Percentiles rank a stretch among this genome's conserved stretches.
Evolutionary conservation across 2,113 vertebrate genomes (phyloP).

Genomic region (Myrmecophaga tridactyla): DNA sequence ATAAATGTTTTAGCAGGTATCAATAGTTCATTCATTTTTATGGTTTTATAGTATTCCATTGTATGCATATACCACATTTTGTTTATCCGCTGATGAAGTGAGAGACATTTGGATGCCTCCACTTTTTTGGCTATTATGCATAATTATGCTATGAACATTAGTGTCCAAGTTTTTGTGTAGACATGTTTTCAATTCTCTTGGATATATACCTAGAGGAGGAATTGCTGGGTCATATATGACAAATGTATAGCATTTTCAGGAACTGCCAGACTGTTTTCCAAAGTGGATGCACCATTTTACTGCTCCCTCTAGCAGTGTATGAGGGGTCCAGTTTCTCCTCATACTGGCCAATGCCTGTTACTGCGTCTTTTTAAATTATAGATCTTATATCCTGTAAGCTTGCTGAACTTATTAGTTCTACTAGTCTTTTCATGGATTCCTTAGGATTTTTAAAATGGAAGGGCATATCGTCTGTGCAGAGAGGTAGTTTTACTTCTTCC

Average conservation of each 20-base stretch:
- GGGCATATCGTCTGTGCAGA: neutral
- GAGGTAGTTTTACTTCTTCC: neutral
- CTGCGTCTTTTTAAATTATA: neutral
- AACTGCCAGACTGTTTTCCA: neutral
- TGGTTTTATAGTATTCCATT: neutral
- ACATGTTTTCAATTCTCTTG: no score
- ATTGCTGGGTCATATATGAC: no score
- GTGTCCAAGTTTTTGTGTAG: neutral
- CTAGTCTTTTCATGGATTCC: neutral
- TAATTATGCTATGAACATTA: neutral
- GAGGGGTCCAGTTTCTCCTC: neutral
- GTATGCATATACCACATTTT: neutral
- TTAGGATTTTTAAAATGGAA: neutral
- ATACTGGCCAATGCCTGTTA: neutral
- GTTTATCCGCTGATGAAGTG: neutral
- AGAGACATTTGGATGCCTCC: neutral
- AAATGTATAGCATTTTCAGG: neutral
- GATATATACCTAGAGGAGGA: no score
- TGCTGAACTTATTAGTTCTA: neutral
- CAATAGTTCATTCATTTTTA: neutral
- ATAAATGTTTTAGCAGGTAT: neutral
- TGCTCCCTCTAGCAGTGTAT: neutral
- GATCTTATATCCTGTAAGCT: neutral
- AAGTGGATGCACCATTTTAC: neutral
- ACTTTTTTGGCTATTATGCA: neutral